Conservation (phyloP, 2,113 vertebrate genomes). For the Coreoperca whiteheadi region DNA sequence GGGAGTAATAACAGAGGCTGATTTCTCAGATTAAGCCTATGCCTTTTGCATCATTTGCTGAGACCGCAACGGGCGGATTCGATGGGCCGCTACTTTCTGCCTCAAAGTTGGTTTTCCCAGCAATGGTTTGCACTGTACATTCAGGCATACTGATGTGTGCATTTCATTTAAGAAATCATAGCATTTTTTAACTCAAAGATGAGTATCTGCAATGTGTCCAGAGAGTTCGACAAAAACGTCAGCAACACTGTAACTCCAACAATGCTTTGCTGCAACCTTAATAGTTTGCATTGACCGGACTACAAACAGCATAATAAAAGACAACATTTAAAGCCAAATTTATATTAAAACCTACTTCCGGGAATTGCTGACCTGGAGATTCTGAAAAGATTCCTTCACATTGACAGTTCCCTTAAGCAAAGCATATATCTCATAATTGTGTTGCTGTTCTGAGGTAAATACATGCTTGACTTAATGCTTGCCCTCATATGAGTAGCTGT, state of each 20-base stretch:
- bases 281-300: not conserved
- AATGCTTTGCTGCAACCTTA: not conserved
- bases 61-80: conserved; percentile 14
- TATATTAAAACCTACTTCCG: not conserved
- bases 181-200: not conserved
- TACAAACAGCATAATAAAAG: not conserved
- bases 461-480: not conserved
- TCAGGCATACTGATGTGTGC: not conserved
- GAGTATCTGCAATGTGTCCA: not conserved
- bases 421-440: conserved; percentile 4
- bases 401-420: not conserved
- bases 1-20: conserved; percentile 43
- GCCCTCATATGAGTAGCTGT: conserved; percentile 19
- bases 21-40: conserved; percentile 38
- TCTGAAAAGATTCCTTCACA: not conserved
- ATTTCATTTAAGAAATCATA: not conserved
- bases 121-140: conserved; percentile 1
- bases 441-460: conserved; percentile 3
- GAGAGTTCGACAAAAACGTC: not conserved
- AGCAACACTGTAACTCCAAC: not conserved
- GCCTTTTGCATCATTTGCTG: conserved; percentile 33
- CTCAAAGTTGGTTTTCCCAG: conserved; percentile 8
- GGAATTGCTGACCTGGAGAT: not conserved
- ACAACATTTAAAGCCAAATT: not conserved
- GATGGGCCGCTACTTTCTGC: conserved; percentile 5